phyloP scores from a whole-genome alignment of 2,888 invertebrate genomes.

The Dysmachus trigonus region DNA sequence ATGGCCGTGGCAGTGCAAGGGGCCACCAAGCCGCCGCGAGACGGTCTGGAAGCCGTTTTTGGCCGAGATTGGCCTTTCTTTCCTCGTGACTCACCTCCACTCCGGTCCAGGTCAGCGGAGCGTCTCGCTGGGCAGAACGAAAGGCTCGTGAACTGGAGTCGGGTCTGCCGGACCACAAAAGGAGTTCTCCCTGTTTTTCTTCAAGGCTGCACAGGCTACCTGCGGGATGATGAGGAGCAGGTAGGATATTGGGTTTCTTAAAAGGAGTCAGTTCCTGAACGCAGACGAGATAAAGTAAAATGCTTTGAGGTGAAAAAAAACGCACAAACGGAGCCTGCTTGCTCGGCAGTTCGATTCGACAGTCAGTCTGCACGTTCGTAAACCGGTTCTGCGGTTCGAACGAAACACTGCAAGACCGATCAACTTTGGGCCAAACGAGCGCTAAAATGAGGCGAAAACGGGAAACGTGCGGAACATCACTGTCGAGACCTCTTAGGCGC shows the following conservation, averaged over 20 bases:
- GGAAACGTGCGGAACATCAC: background rate
- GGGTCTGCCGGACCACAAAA: background rate
- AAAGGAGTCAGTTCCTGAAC: background rate
- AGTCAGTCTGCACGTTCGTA: background rate
- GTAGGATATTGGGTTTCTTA: background rate
- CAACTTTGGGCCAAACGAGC: background rate
- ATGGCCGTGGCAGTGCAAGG: background rate
- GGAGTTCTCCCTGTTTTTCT: background rate
- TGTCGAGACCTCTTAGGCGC: background rate
- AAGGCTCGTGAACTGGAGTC: background rate
- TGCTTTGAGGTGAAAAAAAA: background rate
- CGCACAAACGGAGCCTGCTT: background rate
- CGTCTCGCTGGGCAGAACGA: background rate
- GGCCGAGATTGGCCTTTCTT: background rate
- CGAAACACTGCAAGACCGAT: constrained; percentile 17
- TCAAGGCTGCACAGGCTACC: background rate
- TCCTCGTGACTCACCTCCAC: background rate
- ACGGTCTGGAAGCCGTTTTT: background rate
- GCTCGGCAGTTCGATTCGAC: background rate
- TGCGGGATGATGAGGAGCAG: background rate
- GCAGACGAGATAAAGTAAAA: background rate
- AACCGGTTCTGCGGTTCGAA: background rate
- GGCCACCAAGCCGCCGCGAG: background rate
- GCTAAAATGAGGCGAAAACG: background rate
- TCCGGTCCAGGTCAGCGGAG: background rate